Conservation (phyloP, 2,888 invertebrate genomes). For the Orthosia gracilis region DNA sequence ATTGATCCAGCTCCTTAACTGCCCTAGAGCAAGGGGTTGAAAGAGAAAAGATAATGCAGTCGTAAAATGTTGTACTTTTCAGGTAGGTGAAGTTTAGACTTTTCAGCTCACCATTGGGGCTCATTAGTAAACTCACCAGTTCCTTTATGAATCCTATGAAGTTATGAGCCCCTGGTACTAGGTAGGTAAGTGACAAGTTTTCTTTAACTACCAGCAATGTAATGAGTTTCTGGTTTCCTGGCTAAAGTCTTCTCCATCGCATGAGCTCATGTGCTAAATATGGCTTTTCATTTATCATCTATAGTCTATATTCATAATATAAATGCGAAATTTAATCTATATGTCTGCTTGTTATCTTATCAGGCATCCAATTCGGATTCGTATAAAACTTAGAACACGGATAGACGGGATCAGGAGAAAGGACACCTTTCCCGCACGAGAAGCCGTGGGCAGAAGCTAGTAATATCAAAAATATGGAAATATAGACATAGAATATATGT, state of each 20-base stretch:
- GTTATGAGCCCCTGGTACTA: neutral
- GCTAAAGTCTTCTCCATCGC: neutral
- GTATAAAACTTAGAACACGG: too few relatives aligned
- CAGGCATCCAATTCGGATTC: too few relatives aligned
- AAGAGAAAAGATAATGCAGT: conserved; percentile 18
- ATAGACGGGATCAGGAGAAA: too few relatives aligned
- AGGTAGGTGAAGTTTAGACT: neutral
- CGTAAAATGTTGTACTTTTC: conserved; percentile 12
- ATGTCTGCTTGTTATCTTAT: too few relatives aligned
- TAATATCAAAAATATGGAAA: too few relatives aligned
- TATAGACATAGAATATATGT: too few relatives aligned
- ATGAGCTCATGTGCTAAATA: neutral
- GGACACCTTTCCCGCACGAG: too few relatives aligned
- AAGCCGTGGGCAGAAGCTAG: too few relatives aligned
- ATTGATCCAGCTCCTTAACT: conserved; percentile 1
- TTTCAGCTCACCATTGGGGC: conserved; percentile 5
- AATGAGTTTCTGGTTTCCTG: neutral
- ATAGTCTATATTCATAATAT: too few relatives aligned
- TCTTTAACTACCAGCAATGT: neutral
- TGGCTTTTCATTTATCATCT: too few relatives aligned
- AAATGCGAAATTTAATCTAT: too few relatives aligned
- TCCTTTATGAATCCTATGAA: conserved; percentile 3
- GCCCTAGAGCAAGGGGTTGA: neutral
- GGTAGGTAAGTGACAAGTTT: neutral
- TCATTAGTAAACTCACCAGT: conserved; percentile 19